Base-by-base conservation (phyloP, 2,888 invertebrate genomes). In the Biston betularia region DNA sequence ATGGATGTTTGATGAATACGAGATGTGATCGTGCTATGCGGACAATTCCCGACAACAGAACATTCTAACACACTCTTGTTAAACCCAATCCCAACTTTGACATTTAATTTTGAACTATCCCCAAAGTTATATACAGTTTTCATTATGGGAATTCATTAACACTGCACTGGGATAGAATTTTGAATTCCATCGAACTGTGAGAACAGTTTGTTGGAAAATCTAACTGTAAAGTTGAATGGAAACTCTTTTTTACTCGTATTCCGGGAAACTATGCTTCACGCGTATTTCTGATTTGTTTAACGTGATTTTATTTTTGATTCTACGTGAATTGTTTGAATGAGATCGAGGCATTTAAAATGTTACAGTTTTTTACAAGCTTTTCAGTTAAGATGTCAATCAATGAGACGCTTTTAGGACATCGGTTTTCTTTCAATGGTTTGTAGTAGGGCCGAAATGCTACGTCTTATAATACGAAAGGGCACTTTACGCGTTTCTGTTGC, bases 1-100 rank as follows among this genome's bases (percentile, higher is more conserved):
- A 87, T 87, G 82, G 86, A 80, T 89, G 88, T 89, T 90, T 89
- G 89, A 89, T 88, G 88, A 88, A 88, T 86, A 86, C 84, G 82
- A 85, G 85, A 85, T 86, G 81, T 79, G 85, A 83, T 84, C 80
- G 78, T 73, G 70, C 78, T 75, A 76, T 79, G 78, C 78, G 73
- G 74, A 75, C 76, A 80, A 79, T 78, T 81, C 78, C 65, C 70
- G 74, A 77, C 62, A 42, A 69, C 63, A 68, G 74, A 72, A 65
- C 65, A 62, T 52, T 65, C 35, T 56, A 54, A 45, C 44, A 56
- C 54, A 56, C 65, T 68, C 57, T 68, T 64, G 62, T 63, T 40
- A 53, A 71, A 64, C 15, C 52, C 48, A 63, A 60, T 53, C 57
- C 69, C 54, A 71, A 71, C 68, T 74, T 68, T 66, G 73, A 75